Evolutionary conservation across 2,888 invertebrate genomes (phyloP).

Genomic region (Eurytoma californica): DNA sequence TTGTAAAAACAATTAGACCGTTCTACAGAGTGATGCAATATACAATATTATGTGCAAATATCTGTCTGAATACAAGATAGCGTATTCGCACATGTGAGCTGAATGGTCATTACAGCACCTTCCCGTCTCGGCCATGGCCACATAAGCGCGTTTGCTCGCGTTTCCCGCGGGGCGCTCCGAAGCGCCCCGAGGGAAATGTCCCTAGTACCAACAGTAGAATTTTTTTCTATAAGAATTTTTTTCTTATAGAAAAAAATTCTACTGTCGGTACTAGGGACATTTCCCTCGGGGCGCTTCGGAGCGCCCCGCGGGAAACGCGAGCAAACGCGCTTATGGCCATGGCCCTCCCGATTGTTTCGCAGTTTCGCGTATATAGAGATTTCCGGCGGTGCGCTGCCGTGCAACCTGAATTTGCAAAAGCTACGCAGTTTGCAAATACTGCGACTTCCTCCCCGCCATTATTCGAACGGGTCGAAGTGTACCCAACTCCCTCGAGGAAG

Average conservation of each 20-base stretch:
- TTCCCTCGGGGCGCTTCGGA: no score
- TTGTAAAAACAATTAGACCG: not conserved
- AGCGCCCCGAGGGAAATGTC: no score
- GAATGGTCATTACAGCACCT: not conserved
- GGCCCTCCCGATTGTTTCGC: conserved; percentile 27
- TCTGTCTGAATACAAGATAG: not conserved
- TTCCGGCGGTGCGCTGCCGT: conserved; percentile 10
- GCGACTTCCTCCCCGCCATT: not conserved
- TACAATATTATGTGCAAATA: not conserved
- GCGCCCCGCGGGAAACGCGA: no score
- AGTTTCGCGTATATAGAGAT: conserved; percentile 12
- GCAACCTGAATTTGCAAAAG: conserved; percentile 9
- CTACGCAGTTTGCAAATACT: conserved; percentile 9
- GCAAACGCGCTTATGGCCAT: no score
- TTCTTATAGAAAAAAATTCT: no score
- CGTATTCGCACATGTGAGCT: not conserved
- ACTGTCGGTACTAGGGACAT: no score
- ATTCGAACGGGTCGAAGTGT: not conserved
- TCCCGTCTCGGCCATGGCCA: no score
- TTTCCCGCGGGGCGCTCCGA: no score
- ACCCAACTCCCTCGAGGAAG: not conserved
- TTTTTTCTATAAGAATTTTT: no score
- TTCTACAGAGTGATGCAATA: not conserved
- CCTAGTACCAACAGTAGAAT: no score
- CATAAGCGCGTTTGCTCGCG: no score